phyloP scores from a whole-genome alignment of 2,797 vertebrate genomes.

The Ibycter americanus region DNA sequence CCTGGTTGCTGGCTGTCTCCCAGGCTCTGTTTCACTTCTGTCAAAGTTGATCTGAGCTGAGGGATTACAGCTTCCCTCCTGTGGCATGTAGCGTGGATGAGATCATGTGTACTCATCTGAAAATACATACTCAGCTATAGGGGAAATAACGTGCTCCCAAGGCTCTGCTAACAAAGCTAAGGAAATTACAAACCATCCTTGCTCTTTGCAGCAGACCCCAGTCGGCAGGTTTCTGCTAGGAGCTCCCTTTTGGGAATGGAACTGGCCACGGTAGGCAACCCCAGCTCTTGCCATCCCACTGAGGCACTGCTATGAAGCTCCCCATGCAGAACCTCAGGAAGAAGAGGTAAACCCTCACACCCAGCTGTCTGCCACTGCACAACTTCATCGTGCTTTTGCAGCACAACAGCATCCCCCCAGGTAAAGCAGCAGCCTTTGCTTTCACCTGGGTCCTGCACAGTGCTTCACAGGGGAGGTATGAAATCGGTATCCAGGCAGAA shows the following conservation, averaged over 20 bases:
- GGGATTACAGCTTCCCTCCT: not conserved
- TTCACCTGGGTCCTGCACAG: not conserved
- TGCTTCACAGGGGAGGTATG: not conserved
- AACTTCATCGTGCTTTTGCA: rapidly evolving
- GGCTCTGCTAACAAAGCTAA: not conserved
- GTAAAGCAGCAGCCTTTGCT: not conserved
- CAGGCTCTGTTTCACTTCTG: not conserved
- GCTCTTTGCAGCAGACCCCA: not conserved
- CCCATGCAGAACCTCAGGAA: not conserved
- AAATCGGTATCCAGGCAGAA: not conserved
- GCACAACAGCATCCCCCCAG: not conserved
- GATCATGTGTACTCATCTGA: not conserved
- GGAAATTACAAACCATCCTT: not conserved
- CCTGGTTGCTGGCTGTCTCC: not conserved
- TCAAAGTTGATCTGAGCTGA: not conserved
- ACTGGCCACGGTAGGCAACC: not conserved
- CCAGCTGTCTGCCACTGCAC: not conserved
- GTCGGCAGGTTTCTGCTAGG: not conserved
- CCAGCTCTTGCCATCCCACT: not conserved
- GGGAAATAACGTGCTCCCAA: rapidly evolving
- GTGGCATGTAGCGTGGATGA: rapidly evolving
- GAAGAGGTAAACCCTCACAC: not conserved
- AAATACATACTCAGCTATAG: not conserved
- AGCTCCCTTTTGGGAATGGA: not conserved
- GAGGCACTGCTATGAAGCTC: not conserved